Percentiles rank a stretch among this genome's conserved stretches.
phyloP scores from a whole-genome alignment of 2,797 vertebrate species.

The Masticophis lateralis region DNA sequence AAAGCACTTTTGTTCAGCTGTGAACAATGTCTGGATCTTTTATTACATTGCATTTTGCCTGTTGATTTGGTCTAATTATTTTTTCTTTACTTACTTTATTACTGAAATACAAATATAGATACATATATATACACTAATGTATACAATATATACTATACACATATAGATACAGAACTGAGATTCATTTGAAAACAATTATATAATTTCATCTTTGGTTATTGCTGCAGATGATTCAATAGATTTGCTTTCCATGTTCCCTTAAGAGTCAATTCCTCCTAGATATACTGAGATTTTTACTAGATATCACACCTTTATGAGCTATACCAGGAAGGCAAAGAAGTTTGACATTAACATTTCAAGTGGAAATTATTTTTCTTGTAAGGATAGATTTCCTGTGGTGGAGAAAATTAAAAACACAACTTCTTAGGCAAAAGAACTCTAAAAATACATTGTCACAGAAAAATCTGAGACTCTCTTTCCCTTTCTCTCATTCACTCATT shows the following conservation, averaged over 20 bases:
- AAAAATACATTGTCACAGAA: constrained; percentile 49
- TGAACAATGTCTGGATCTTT: not conserved
- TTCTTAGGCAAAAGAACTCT: constrained; percentile 31
- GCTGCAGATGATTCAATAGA: constrained; percentile 44
- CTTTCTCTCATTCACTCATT: constrained; percentile 31
- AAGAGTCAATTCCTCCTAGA: constrained; percentile 57
- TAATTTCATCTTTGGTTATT: constrained; percentile 19
- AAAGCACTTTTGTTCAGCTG: not conserved
- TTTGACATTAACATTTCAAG: constrained; percentile 50
- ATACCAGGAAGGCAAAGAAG: constrained; percentile 54
- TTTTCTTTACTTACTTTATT: not conserved
- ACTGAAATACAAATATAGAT: not conserved
- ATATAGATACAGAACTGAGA: constrained; percentile 19
- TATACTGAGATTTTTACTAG: constrained; percentile 56
- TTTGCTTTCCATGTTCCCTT: constrained; percentile 63
- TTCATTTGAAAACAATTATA: constrained; percentile 5
- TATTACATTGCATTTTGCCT: accelerated
- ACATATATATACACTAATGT: not conserved
- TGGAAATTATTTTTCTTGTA: constrained; percentile 60
- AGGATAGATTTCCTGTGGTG: constrained; percentile 51
- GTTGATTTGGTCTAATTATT: not conserved
- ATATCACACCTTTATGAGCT: constrained; percentile 57
- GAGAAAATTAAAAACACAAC: constrained; percentile 23
- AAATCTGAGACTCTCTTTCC: constrained; percentile 38
- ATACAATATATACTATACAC: not conserved